Percentiles rank a stretch among this genome's conserved stretches.
phyloP scores from a whole-genome alignment of 1,140 invertebrate species.

The Plutomurus gul region DNA sequence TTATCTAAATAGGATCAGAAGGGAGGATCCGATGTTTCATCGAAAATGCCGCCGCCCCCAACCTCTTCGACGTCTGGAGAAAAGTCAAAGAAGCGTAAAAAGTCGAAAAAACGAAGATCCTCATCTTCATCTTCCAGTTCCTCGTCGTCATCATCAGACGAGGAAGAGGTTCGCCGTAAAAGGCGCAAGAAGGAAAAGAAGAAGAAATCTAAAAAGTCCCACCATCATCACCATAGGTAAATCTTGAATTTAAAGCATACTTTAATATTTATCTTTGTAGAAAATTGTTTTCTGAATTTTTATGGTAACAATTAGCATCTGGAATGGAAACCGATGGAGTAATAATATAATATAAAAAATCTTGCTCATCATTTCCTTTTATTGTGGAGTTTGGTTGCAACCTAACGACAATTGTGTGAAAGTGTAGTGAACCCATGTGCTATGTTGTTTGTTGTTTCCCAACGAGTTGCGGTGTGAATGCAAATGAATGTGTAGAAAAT shows the following conservation, averaged over 20 bases:
- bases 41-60: background rate
- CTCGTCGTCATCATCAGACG: slow-evolving; percentile 42
- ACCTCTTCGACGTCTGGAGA: background rate
- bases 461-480: too few species aligned
- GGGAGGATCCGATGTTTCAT: background rate
- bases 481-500: too few species aligned
- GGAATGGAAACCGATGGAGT: too few species aligned
- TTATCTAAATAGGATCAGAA: background rate
- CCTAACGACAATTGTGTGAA: too few species aligned
- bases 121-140: slow-evolving; percentile 40
- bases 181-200: slow-evolving; percentile 45
- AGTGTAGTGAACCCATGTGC: too few species aligned
- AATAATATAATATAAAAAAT: too few species aligned
- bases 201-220: slow-evolving; percentile 52
- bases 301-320: background rate
- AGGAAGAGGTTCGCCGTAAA: slow-evolving; percentile 42
- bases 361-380: too few species aligned
- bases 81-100: slow-evolving; percentile 42
- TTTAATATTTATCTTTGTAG: background rate
- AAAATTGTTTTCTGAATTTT: background rate
- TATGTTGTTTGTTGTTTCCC: too few species aligned
- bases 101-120: slow-evolving; percentile 33
- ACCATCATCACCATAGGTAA: slow-evolving; percentile 33
- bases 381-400: too few species aligned
- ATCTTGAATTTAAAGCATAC: background rate